A percentile compares a stretch with the other conserved stretches of the same genome.
Evolutionary conservation across 30 jellyfish, hydroid and myxozoan genomes (phyloP).

Genomic region (Cassiopea andromeda): DNA sequence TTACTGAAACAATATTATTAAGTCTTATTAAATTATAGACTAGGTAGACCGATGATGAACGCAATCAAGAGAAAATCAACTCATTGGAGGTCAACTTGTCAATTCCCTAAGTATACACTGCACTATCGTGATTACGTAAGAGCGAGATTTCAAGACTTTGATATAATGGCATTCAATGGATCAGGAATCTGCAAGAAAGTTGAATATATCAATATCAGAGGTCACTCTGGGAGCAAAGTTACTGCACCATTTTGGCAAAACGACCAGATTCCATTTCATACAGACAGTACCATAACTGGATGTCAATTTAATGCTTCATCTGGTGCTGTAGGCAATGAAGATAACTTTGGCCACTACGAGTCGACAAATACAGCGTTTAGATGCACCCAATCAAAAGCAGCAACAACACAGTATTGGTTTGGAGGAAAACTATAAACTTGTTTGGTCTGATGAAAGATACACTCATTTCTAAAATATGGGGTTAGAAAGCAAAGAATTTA

Average conservation of each 20-base stretch:
- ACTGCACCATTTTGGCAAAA: slow-evolving; percentile 32
- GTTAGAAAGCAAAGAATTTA: too few relatives aligned
- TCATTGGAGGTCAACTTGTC: slow-evolving; percentile 42
- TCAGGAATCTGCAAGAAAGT: slow-evolving; percentile 11
- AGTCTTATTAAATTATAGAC: neutral
- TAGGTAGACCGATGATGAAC: neutral
- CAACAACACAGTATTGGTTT: slow-evolving; percentile 42
- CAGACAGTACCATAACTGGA: neutral
- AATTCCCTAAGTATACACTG: neutral
- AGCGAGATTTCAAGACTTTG: neutral
- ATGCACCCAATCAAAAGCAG: neutral
- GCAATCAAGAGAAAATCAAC: neutral
- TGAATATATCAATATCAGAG: slow-evolving; percentile 19
- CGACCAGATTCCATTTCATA: neutral
- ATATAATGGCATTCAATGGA: neutral
- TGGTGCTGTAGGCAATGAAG: slow-evolving; percentile 14
- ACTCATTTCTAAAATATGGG: too few relatives aligned
- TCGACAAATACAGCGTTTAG: neutral
- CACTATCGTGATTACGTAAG: slow-evolving; percentile 15
- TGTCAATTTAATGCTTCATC: neutral
- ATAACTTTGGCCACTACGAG: slow-evolving; percentile 32
- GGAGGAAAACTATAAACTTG: slow-evolving; percentile 4
- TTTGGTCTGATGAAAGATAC: too few relatives aligned
- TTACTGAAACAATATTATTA: neutral
- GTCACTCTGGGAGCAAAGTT: slow-evolving; percentile 9